Evolutionary conservation across 2,888 invertebrate species (phyloP).

Genomic region (Trissolcus japonicus): DNA sequence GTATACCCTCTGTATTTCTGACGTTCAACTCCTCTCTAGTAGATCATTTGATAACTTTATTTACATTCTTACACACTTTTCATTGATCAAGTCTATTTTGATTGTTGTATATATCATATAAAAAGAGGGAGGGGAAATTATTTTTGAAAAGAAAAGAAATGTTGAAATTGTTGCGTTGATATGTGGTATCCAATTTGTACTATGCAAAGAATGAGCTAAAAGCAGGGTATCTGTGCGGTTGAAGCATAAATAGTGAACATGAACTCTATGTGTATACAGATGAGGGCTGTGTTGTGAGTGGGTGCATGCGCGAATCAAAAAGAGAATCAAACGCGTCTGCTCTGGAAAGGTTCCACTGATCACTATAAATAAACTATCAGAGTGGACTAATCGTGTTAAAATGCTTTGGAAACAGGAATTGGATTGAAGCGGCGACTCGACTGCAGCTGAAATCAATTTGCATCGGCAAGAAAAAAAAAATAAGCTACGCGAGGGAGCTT

Average conservation of each 20-base stretch:
- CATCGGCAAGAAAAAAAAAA: slow-evolving; percentile 21
- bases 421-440: slow-evolving; percentile 26
- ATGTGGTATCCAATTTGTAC: not conserved
- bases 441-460: slow-evolving; percentile 45
- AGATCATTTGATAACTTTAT: no score
- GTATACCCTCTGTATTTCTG: no score
- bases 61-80: no score
- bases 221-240: slow-evolving; percentile 10
- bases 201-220: slow-evolving; percentile 42
- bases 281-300: no score
- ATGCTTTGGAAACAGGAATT: slow-evolving; percentile 43
- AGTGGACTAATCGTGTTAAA: slow-evolving; percentile 50
- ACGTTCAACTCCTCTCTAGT: slow-evolving; percentile 3
- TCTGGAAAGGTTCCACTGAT: slow-evolving; percentile 29
- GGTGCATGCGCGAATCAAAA: no score
- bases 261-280: no score
- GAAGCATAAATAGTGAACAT: slow-evolving; percentile 7
- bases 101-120: no score
- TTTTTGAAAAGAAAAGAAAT: no score
- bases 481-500: not conserved
- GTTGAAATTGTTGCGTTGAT: no score
- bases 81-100: no score
- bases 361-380: slow-evolving; percentile 45
- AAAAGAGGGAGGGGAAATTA: no score
- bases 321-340: slow-evolving; percentile 21